Percentiles rank a stretch among this genome's conserved stretches.
phyloP scores from a whole-genome alignment of 2,113 vertebrate genomes.

The Eulemur macaco region DNA sequence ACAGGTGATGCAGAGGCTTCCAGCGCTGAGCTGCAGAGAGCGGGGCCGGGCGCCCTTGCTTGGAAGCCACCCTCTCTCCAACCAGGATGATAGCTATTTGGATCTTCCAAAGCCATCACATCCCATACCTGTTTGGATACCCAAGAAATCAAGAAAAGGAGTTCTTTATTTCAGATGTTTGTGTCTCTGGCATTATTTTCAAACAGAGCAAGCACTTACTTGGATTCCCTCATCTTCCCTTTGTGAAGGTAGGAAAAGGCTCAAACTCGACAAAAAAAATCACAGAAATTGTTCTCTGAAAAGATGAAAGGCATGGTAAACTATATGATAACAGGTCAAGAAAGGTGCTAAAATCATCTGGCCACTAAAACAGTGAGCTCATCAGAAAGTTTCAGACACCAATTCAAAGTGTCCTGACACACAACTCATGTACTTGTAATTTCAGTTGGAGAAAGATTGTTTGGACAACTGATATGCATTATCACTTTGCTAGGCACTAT shows the following conservation, averaged over 20 bases:
- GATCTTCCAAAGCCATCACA: background rate
- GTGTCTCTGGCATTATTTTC: background rate
- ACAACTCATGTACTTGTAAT: background rate
- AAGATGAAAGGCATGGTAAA: background rate
- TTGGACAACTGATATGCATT: background rate
- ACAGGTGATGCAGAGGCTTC: background rate
- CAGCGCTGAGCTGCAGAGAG: background rate
- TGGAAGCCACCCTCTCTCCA: background rate
- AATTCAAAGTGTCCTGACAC: background rate
- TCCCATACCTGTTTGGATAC: background rate
- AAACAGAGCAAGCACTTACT: background rate
- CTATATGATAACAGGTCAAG: background rate
- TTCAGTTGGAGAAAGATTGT: background rate
- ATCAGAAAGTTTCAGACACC: background rate
- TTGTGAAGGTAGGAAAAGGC: background rate
- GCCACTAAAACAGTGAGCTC: background rate
- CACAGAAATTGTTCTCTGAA: background rate
- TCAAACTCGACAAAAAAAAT: constrained; percentile 30
- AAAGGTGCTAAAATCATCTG: background rate
- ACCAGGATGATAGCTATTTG: background rate
- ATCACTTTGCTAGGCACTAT: background rate
- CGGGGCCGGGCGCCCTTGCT: background rate
- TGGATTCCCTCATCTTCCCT: constrained; percentile 5
- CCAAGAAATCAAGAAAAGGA: background rate
- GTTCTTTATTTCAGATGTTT: background rate